Percentiles rank a stretch among this genome's conserved stretches.
Evolutionary conservation across 2,888 invertebrate species (phyloP).

Genomic region (Epinotia demarniana): DNA sequence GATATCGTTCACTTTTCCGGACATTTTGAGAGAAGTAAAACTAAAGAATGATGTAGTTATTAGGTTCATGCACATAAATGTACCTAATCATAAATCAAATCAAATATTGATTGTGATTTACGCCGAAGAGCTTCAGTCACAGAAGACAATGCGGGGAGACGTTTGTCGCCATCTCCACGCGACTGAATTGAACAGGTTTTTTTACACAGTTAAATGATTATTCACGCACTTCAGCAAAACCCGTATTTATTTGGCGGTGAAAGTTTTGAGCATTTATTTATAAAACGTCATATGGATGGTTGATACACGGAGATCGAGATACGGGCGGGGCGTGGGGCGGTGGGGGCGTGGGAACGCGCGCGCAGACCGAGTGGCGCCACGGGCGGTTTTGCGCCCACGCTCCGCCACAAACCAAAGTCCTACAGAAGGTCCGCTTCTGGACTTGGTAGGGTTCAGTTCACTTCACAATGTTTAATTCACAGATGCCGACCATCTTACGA

Average conservation of each 20-base stretch:
- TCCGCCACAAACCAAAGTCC: slow-evolving; percentile 39
- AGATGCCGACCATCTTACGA: neutral
- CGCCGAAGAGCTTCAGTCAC: neutral
- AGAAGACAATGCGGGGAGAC: slow-evolving; percentile 32
- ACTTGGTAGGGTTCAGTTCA: neutral
- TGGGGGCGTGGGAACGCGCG: slow-evolving; percentile 68
- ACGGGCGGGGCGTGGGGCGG: slow-evolving; percentile 48
- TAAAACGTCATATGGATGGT: slow-evolving; percentile 58
- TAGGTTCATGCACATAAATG: too few species aligned
- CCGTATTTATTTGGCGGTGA: slow-evolving; percentile 68
- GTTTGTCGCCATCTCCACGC: slow-evolving; percentile 35
- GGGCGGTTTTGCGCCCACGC: slow-evolving; percentile 66
- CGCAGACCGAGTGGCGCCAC: slow-evolving; percentile 80
- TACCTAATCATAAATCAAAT: neutral
- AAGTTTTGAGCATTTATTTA: slow-evolving; percentile 74
- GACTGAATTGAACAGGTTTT: slow-evolving; percentile 54
- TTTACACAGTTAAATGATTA: slow-evolving; percentile 55
- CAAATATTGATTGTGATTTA: neutral
- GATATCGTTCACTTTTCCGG: too few species aligned
- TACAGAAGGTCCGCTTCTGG: slow-evolving; percentile 20
- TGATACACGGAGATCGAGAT: slow-evolving; percentile 57
- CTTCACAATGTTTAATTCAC: neutral
- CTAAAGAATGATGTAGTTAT: too few species aligned
- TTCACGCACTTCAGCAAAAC: slow-evolving; percentile 61
- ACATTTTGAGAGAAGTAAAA: too few species aligned